Conservation (phyloP, 2,888 invertebrate species). For the Callinectes sapidus region DNA sequence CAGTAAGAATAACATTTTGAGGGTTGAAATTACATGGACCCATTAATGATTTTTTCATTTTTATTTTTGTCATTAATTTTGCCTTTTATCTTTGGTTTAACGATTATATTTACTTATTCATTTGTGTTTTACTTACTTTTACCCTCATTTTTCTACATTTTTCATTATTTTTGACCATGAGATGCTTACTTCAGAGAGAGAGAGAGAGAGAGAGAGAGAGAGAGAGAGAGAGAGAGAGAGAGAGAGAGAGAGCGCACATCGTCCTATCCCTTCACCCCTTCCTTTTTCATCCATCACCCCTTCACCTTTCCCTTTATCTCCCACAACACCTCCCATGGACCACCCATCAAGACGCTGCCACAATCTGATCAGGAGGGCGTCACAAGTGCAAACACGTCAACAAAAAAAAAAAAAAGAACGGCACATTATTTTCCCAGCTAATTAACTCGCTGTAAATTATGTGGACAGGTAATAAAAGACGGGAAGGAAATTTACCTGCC, state of each 20-base stretch:
- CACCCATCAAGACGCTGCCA: neutral
- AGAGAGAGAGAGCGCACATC: neutral
- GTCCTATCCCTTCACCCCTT: neutral
- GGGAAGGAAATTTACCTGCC: constrained; percentile 14
- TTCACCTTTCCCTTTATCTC: too few relatives aligned
- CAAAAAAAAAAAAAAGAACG: neutral
- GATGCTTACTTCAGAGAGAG: too few relatives aligned
- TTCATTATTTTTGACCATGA: too few relatives aligned
- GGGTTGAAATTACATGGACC: neutral
- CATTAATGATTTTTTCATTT: too few relatives aligned
- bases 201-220: too few relatives aligned
- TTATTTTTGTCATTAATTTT: too few relatives aligned
- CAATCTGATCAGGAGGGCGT: neutral
- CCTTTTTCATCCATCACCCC: too few relatives aligned
- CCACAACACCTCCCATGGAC: too few relatives aligned
- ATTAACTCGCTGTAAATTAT: constrained; percentile 32
- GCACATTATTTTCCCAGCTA: neutral
- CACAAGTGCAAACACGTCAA: constrained; percentile 4
- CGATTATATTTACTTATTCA: neutral
- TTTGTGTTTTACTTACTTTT: too few relatives aligned
- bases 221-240: too few relatives aligned
- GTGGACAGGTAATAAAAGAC: constrained; percentile 15
- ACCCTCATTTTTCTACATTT: too few relatives aligned
- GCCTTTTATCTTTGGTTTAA: neutral
- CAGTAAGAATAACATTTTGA: neutral